Evolutionary conservation across 2,888 invertebrate species (phyloP).

Genomic region (Drosophila villosipedis): DNA sequence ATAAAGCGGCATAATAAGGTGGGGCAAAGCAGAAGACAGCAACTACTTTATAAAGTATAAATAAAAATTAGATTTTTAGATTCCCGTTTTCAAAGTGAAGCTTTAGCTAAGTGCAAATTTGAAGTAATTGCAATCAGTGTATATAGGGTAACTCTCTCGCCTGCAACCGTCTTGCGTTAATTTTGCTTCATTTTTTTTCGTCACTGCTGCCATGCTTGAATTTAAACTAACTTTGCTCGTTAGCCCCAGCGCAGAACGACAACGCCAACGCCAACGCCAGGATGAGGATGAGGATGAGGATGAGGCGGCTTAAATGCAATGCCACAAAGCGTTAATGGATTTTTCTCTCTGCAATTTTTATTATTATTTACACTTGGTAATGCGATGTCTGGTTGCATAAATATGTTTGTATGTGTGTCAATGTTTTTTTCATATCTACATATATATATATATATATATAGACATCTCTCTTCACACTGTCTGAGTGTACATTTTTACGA

Average conservation of each 20-base stretch:
- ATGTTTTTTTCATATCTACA: conserved; percentile 5
- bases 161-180: not conserved
- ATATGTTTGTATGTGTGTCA: conserved; percentile 27
- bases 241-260: conserved; percentile 45
- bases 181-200: conserved; percentile 11
- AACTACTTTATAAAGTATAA: not conserved
- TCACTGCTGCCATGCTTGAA: conserved; percentile 60
- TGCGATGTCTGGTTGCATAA: conserved; percentile 42
- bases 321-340: conserved; percentile 81
- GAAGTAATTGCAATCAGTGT: not conserved
- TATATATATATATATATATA: not conserved
- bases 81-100: not conserved
- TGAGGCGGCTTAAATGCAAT: conserved; percentile 75
- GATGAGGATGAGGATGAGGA: conserved; percentile 16
- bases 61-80: not conserved
- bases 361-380: conserved; percentile 78
- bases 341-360: conserved; percentile 69
- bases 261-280: conserved; percentile 17
- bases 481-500: conserved; percentile 59
- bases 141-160: conserved; percentile 9
- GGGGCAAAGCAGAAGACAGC: not conserved
- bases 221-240: conserved; percentile 81
- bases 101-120: not conserved
- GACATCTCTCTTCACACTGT: conserved; percentile 26
- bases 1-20: not conserved